A percentile compares a stretch with the other conserved stretches of the same genome.
Evolutionary conservation across 2,113 vertebrate species (phyloP).

Genomic region (Perccottus glenii): DNA sequence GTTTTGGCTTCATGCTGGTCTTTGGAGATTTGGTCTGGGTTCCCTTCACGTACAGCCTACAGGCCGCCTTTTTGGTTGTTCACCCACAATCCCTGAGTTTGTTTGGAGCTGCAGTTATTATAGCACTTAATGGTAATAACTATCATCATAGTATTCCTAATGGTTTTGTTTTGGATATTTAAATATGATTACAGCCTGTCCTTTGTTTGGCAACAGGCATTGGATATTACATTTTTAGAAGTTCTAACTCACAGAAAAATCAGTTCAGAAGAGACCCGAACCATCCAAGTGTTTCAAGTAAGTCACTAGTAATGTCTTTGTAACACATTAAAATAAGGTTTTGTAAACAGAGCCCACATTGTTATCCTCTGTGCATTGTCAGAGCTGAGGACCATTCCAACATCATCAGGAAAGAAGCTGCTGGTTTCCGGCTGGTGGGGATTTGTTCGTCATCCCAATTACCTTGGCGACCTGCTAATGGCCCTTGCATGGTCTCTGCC

Average conservation of each 20-base stretch:
- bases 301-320: constrained; percentile 36
- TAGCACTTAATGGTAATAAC: constrained; percentile 82
- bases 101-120: constrained; percentile 70
- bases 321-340: neutral
- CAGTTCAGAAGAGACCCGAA: constrained; percentile 87
- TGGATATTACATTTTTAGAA: constrained; percentile 89
- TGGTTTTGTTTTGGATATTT: neutral
- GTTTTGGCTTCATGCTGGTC: constrained; percentile 92
- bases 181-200: neutral
- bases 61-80: constrained; percentile 85
- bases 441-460: constrained; percentile 90
- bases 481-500: constrained; percentile 91
- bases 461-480: constrained; percentile 91
- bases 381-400: constrained; percentile 88
- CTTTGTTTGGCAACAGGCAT: constrained; percentile 69
- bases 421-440: constrained; percentile 94
- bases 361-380: neutral
- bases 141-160: neutral
- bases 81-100: constrained; percentile 82
- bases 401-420: constrained; percentile 86
- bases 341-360: neutral
- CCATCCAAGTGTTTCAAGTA: constrained; percentile 83
- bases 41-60: constrained; percentile 89
- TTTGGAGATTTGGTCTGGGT: constrained; percentile 92
- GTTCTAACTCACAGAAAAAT: constrained; percentile 92